Conservation (phyloP, 2,797 vertebrate genomes). For the Nyctalus aviator region DNA sequence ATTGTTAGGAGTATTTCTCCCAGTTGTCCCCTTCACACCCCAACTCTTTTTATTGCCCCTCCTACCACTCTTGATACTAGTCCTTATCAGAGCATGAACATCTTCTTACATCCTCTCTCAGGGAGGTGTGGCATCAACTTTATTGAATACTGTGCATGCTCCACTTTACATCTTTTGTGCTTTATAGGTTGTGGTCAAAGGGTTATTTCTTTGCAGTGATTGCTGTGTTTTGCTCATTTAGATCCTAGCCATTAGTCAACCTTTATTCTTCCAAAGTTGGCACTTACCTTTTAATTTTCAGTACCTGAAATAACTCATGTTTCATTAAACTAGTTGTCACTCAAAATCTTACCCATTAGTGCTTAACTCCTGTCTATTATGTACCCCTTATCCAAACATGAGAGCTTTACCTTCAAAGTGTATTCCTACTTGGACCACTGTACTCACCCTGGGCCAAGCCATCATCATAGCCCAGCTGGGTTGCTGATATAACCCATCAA, state of each 20-base stretch:
- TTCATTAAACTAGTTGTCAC: neutral
- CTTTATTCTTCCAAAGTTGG: neutral
- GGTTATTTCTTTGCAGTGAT: neutral
- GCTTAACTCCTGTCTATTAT: neutral
- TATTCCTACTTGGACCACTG: neutral
- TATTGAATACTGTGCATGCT: neutral
- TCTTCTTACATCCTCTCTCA: neutral
- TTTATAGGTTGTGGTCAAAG: neutral
- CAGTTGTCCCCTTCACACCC: neutral
- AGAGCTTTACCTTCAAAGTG: neutral
- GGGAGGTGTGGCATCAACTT: neutral
- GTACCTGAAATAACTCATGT: neutral
- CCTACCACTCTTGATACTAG: neutral
- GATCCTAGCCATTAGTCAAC: neutral
- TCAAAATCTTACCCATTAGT: neutral
- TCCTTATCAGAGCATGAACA: neutral
- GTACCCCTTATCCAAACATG: neutral
- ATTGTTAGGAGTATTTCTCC: neutral
- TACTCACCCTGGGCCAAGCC: neutral
- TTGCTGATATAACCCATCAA: neutral
- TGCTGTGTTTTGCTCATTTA: neutral
- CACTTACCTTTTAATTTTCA: conserved; percentile 8
- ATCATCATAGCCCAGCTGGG: neutral
- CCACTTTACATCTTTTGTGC: neutral
- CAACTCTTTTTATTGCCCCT: neutral